phyloP scores from a whole-genome alignment of 2,113 vertebrate genomes.

The Plecturocebus donacophilus region DNA sequence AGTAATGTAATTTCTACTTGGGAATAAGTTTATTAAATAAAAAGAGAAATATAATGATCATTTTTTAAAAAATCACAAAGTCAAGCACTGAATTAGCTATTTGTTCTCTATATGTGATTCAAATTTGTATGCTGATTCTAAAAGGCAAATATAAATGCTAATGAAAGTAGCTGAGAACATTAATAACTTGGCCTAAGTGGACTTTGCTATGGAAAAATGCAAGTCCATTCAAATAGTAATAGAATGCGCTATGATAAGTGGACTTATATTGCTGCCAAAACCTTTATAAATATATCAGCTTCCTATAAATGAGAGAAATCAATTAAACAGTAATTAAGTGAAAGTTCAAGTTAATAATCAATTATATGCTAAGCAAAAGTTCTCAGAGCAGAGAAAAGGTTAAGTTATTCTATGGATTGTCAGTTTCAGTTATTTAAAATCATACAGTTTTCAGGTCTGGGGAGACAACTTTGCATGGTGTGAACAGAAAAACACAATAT shows the following conservation, averaged over 20 bases:
- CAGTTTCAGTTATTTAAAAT: constrained; percentile 43
- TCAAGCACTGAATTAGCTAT: background rate
- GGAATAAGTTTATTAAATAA: background rate
- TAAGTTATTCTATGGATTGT: background rate
- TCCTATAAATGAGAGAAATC: background rate
- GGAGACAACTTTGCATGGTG: background rate
- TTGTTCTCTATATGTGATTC: background rate
- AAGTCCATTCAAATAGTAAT: background rate
- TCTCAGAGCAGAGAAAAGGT: background rate
- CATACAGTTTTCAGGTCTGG: background rate
- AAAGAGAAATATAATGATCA: background rate
- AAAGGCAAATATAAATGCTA: constrained; percentile 31
- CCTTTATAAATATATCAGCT: background rate
- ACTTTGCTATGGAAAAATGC: background rate
- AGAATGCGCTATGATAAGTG: background rate
- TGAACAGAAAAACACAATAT: background rate
- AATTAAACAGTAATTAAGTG: background rate
- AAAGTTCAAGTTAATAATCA: constrained; percentile 32
- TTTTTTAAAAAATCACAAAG: background rate
- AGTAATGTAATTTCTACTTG: background rate
- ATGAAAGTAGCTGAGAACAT: background rate
- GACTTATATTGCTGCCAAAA: background rate
- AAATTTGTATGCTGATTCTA: constrained; percentile 23
- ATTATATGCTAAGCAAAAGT: background rate
- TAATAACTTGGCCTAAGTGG: background rate